Conservation (phyloP, 2,797 vertebrate species). For the Parauchenoglanis ngamensis region DNA sequence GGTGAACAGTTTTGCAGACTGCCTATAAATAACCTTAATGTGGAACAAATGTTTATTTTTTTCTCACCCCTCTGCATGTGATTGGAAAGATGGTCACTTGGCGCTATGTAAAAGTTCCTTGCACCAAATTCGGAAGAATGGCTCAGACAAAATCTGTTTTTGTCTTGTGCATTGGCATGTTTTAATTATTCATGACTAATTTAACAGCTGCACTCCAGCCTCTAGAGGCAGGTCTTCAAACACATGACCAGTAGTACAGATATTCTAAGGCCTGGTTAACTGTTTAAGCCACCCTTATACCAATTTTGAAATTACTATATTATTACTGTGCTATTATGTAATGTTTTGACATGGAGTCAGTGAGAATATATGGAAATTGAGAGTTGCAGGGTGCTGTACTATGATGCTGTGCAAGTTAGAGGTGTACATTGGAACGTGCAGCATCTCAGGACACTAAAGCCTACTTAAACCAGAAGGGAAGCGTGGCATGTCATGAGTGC, state of each 20-base stretch:
- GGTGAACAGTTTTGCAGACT: background rate
- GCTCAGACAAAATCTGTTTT: background rate
- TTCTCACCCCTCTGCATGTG: background rate
- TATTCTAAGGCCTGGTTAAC: background rate
- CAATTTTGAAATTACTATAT: background rate
- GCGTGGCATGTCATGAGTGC: background rate
- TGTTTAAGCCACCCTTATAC: background rate
- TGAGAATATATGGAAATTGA: background rate
- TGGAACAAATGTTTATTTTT: background rate
- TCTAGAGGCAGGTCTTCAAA: too few relatives aligned
- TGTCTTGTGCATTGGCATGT: background rate
- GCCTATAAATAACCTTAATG: background rate
- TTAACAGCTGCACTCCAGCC: background rate
- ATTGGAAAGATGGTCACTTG: background rate
- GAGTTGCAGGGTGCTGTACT: background rate
- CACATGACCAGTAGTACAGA: background rate
- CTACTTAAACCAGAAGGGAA: background rate
- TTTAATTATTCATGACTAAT: conserved; percentile 12
- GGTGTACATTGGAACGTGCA: background rate
- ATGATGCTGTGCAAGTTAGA: background rate
- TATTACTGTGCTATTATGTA: background rate
- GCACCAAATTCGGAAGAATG: background rate
- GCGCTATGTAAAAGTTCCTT: background rate
- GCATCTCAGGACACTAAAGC: background rate
- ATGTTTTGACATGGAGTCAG: background rate